Percentiles rank a stretch among this genome's conserved stretches.
These are phyloP conservation scores for Alosa alosa DNA, from an alignment of 2,113 vertebrate species.

Conservation along the genomic window DNA sequence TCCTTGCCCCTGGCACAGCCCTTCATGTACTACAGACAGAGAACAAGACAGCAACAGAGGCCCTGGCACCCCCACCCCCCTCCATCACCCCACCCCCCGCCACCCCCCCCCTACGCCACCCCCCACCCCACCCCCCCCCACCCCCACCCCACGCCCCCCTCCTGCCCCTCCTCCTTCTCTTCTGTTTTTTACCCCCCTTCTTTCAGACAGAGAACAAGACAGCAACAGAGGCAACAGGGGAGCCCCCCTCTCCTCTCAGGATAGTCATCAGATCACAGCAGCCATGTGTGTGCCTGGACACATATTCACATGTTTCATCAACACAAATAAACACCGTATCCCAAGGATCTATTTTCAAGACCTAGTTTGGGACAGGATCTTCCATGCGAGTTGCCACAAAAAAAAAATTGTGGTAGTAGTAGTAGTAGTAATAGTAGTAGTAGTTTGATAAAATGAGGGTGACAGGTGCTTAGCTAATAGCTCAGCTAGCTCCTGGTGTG, in stretches of 20 bases:
- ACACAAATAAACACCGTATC: background rate
- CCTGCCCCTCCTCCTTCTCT: background rate
- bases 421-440: background rate
- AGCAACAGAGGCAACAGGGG: too few relatives aligned
- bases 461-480: background rate
- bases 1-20: slow-evolving; percentile 35
- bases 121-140: background rate
- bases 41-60: slow-evolving; percentile 26
- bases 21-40: slow-evolving; percentile 38
- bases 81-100: too few relatives aligned
- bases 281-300: background rate
- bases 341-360: background rate
- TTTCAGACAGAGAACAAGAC: too few relatives aligned
- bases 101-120: too few relatives aligned
- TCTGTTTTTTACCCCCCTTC: background rate
- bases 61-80: too few relatives aligned
- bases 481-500: background rate
- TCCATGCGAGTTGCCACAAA: background rate
- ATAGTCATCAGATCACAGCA: too few relatives aligned
- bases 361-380: background rate
- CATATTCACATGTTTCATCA: background rate
- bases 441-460: background rate
- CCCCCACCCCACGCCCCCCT: too few relatives aligned
- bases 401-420: background rate
- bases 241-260: background rate